Evolutionary conservation across 2,113 vertebrate genomes (phyloP).

Genomic region (Varanus salvator): DNA sequence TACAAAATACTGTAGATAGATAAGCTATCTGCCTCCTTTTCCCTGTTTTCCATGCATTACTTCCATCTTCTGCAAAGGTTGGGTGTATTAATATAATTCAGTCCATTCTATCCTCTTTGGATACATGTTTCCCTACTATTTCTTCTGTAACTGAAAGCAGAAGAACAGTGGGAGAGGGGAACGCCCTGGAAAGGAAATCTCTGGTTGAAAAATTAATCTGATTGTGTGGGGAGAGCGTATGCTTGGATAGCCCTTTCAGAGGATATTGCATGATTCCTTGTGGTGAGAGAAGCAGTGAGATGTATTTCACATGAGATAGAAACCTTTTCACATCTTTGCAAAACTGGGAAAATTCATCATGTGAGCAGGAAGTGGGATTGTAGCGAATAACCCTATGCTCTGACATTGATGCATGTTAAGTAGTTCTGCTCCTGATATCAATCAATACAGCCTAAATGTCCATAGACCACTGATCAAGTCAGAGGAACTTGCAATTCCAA

Average conservation of each 20-base stretch:
- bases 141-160: neutral
- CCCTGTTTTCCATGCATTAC: neutral
- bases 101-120: neutral
- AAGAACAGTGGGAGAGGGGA: neutral
- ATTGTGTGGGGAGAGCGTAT: neutral
- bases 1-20: too few relatives aligned
- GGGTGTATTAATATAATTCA: neutral
- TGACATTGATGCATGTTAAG: too few relatives aligned
- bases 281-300: neutral
- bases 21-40: neutral
- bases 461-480: too few relatives aligned
- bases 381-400: too few relatives aligned
- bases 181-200: neutral
- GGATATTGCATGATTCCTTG: neutral
- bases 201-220: neutral
- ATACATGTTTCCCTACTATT: neutral
- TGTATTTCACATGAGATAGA: neutral
- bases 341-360: too few relatives aligned
- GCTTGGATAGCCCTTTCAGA: neutral
- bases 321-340: too few relatives aligned
- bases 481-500: too few relatives aligned
- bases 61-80: neutral
- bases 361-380: too few relatives aligned
- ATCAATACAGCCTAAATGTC: too few relatives aligned
- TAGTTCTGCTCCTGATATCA: too few relatives aligned